Evolutionary conservation across 2,113 vertebrate genomes (phyloP), one percentile per base, ranked within the genome.

Genomic region (Felis chaus): DNA sequence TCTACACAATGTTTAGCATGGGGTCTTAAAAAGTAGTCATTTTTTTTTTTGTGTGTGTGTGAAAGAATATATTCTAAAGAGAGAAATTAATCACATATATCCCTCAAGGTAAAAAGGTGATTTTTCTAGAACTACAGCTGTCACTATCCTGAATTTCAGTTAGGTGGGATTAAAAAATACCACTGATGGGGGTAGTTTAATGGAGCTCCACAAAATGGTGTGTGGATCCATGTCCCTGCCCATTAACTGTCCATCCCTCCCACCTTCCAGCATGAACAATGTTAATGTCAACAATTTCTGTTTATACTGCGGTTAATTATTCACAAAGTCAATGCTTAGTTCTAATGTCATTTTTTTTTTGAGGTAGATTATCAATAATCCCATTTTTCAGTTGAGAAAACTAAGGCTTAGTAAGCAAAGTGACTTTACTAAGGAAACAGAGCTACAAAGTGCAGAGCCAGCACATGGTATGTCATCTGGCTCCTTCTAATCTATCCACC

Each of bases 301-400:
- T 45, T 14, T 63, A 29, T 61, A 39, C 4, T 21, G 9, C 2
- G 25, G 50, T 66, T 57, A 48, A 45, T 4, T 87, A 45, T 65
- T 78, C 31, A 33, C 33, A 19, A 65, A 81, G 57, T 90, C 23
- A 76, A 39, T 50, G 69, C 68, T 79, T 16, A 36, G 2, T 19
- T 19, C 18, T 71, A 71, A 48, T 7, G 2, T 41, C 9, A 29
- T 6, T 74, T 74, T 55, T 96, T 45, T 96, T 45, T 66, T 36
- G 48, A 91, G 14, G 41, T 25, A 85, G 48, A 7, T 31, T 53
- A 63, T 50, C 7, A 76, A 81, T 27, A 84, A 76, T 68, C 0
- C 4, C 68, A 79, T 69, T 89, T 92, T 63, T 90, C 4, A 50
- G 27, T 2, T 76, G 25, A 73, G 55, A 94, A 94, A 80, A 81